phyloP scores from a whole-genome alignment of 2,797 vertebrate species.

The Galagoides demidoff region DNA sequence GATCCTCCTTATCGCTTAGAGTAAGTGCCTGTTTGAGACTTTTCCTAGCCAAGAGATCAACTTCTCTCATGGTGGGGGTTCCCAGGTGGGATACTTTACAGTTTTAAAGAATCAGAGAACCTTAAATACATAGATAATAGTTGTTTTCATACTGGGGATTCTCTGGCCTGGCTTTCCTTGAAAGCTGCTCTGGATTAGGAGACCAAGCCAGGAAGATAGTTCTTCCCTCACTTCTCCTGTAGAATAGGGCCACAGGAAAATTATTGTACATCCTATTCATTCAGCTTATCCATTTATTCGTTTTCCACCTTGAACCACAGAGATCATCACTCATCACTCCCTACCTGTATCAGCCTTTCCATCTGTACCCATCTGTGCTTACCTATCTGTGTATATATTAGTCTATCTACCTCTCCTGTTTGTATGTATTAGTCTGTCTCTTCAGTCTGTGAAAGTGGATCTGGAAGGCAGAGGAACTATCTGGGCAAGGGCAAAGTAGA shows the following conservation, averaged over 20 bases:
- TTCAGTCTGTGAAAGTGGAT: background rate
- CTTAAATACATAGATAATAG: slow-evolving; percentile 19
- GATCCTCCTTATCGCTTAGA: slow-evolving; percentile 23
- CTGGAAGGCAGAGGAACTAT: background rate
- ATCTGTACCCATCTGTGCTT: background rate
- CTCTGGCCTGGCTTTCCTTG: slow-evolving; percentile 28
- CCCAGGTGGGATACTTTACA: background rate
- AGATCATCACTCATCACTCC: background rate
- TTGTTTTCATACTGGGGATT: slow-evolving; percentile 27
- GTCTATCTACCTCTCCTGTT: background rate
- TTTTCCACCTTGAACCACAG: slow-evolving; percentile 24
- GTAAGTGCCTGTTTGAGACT: background rate
- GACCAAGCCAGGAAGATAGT: slow-evolving; percentile 28
- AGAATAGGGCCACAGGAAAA: background rate
- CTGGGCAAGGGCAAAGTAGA: slow-evolving; percentile 21
- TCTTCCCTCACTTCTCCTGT: background rate
- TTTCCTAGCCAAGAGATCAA: background rate
- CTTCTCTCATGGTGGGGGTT: background rate
- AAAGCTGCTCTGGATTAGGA: slow-evolving; percentile 18
- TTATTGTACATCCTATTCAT: slow-evolving; percentile 40
- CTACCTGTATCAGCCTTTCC: background rate
- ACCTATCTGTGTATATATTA: background rate
- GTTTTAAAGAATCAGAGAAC: slow-evolving; percentile 38
- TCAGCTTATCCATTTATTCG: slow-evolving; percentile 7
- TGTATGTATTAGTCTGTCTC: background rate